Evolutionary conservation across 2,113 vertebrate species (phyloP).

Genomic region (Typhlomys cinereus): DNA sequence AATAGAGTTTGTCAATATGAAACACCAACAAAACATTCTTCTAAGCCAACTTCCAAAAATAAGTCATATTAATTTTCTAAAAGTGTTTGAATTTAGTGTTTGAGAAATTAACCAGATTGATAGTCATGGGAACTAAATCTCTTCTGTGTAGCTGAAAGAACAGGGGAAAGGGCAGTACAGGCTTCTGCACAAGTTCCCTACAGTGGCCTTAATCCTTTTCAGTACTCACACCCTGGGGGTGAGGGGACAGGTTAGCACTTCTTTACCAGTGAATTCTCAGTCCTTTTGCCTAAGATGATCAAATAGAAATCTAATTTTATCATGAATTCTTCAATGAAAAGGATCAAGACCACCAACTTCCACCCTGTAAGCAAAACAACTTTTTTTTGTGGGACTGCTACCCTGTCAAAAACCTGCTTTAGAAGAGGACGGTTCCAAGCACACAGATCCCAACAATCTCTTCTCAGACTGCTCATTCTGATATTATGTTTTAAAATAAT

Average conservation of each 20-base stretch:
- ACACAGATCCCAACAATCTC: background rate
- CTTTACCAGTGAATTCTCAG: slow-evolving; percentile 54
- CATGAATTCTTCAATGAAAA: slow-evolving; percentile 54
- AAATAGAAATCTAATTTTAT: slow-evolving; percentile 66
- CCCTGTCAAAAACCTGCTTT: background rate
- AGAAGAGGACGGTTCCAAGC: background rate
- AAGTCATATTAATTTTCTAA: slow-evolving; percentile 63
- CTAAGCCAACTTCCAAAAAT: slow-evolving; percentile 60
- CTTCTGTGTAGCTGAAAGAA: slow-evolving; percentile 71
- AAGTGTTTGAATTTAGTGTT: slow-evolving; percentile 65
- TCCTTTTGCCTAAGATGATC: slow-evolving; percentile 39
- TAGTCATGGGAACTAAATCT: slow-evolving; percentile 75
- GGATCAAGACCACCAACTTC: slow-evolving; percentile 52
- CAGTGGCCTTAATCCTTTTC: slow-evolving; percentile 78
- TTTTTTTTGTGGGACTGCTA: background rate
- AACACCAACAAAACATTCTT: slow-evolving; percentile 23
- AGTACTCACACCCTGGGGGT: slow-evolving; percentile 47
- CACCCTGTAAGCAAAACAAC: background rate
- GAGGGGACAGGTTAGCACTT: slow-evolving; percentile 70
- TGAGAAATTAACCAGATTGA: slow-evolving; percentile 69
- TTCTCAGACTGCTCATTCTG: slow-evolving; percentile 1
- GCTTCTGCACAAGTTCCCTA: slow-evolving; percentile 67
- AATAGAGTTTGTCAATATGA: background rate
- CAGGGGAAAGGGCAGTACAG: slow-evolving; percentile 72
- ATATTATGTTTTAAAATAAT: background rate